Evolutionary conservation across 2,888 invertebrate species (phyloP).

Genomic region (Leucoma salicis): DNA sequence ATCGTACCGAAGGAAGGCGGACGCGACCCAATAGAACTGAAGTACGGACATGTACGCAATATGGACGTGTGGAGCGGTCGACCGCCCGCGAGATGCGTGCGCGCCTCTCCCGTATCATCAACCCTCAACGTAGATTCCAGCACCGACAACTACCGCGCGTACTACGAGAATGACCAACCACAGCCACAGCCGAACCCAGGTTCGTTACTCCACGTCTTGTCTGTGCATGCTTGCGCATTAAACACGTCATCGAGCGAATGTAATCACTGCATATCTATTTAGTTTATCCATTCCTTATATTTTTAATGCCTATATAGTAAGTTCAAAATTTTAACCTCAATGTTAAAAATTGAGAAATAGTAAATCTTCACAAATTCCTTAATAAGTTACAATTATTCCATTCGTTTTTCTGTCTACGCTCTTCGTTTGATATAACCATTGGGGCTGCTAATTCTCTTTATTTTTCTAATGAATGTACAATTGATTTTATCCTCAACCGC

Average conservation of each 20-base stretch:
- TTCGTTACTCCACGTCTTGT: slow-evolving; percentile 34
- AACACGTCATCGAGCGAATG: not conserved
- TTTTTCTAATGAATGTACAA: too few species aligned
- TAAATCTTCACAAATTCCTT: too few species aligned
- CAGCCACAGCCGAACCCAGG: slow-evolving; percentile 66
- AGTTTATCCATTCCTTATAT: not conserved
- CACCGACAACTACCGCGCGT: slow-evolving; percentile 88
- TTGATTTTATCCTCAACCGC: too few species aligned
- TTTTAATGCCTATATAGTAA: too few species aligned
- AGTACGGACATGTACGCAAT: slow-evolving; percentile 67
- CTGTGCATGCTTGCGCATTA: not conserved
- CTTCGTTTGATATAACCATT: too few species aligned
- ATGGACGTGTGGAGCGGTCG: slow-evolving; percentile 90
- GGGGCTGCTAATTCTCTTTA: too few species aligned
- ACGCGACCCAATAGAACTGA: slow-evolving; percentile 49
- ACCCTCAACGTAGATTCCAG: slow-evolving; percentile 87
- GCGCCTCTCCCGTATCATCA: slow-evolving; percentile 68
- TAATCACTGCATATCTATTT: not conserved
- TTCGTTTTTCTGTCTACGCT: too few species aligned
- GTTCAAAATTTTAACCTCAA: too few species aligned
- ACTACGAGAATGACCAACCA: slow-evolving; percentile 87
- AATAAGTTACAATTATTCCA: too few species aligned
- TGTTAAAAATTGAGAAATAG: too few species aligned
- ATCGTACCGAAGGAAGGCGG: slow-evolving; percentile 66
- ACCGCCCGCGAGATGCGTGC: slow-evolving; percentile 83